These are phyloP conservation scores for Chloropsis hardwickii DNA, from an alignment of 2,113 vertebrate species.

Conservation along the genomic window DNA sequence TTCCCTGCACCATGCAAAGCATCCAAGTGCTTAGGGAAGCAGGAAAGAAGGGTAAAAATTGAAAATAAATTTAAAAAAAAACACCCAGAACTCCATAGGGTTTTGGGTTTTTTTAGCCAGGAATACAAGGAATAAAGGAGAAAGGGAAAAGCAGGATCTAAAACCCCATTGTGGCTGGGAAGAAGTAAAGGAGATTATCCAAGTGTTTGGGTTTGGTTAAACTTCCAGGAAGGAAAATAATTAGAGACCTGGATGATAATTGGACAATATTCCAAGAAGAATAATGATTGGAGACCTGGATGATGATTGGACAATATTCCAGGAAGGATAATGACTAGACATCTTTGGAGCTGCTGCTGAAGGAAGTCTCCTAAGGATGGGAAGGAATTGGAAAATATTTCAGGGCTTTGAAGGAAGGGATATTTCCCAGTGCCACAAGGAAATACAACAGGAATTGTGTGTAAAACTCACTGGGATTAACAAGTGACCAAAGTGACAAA, in stretches of 20 bases:
- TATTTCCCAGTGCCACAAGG: neutral
- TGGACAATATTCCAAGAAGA: too few relatives aligned
- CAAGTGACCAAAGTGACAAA: neutral
- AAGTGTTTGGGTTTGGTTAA: neutral
- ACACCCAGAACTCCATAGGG: fast-evolving
- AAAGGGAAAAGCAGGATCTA: neutral
- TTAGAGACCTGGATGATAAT: neutral
- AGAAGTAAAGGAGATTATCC: neutral
- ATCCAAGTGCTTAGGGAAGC: neutral
- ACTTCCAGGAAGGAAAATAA: neutral
- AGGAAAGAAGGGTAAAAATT: neutral
- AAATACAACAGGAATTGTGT: neutral
- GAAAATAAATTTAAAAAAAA: neutral
- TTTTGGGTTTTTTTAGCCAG: neutral
- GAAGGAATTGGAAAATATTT: neutral
- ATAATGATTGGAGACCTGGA: neutral
- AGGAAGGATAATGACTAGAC: neutral
- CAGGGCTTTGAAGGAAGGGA: neutral
- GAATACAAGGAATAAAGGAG: neutral
- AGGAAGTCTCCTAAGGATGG: neutral
- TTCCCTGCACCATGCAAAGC: neutral
- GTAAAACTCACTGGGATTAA: neutral
- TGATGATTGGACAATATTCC: neutral
- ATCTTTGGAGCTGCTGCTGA: neutral
- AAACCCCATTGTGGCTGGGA: neutral